Evolutionary conservation across 2,888 invertebrate species (phyloP), one percentile per base, ranked within the genome.

Genomic region (Drosophila histrio): DNA sequence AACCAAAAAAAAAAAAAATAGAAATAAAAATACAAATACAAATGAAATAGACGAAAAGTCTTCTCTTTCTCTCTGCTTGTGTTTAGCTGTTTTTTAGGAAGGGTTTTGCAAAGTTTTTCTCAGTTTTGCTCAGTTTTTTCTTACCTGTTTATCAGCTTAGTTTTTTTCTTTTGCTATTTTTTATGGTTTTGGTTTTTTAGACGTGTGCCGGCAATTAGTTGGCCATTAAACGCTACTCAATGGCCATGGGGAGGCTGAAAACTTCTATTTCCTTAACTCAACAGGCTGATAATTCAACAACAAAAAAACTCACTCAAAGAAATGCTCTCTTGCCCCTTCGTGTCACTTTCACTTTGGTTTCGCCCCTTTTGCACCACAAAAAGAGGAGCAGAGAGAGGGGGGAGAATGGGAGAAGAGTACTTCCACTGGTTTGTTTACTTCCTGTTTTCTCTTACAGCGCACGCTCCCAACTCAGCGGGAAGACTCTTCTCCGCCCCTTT

Each of bases 201-300:
- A 61, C 81, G 87, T 81, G 87, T 83, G 87, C 70, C 83, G 56
- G 74, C 81, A 87, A 84, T 84, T 87, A 83, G 77, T 66, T 69
- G 64, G 24, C 70, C 69, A 80, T 83, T 76, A 70, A 63, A 30
- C 36, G 52, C 22, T 13, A 39, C 59, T 65, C 66, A 75, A 72
- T 75, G 63, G 54, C 38, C 9, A 8, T 36, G 32, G 21, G 39
- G 11, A 43, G 28, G 7, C 7, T 7, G 15, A 36, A 15, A 22
- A 41, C 44, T 19, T 36, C 7, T 21, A 22, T 19, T 39, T 39
- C 13, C 61, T 52, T 13, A 28, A 47, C 61, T 61, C 76, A 77
- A 72, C 72, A 75, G 77, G 57, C 62, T 50, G 46, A 21, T 50
- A 19, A 39, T 30, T 30, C 2, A n/a, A 9, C 9, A 3, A n/a